Percentiles rank a stretch among this genome's conserved stretches.
These are phyloP conservation scores for Tachysurus vachellii DNA, from an alignment of 2,113 vertebrate genomes.

Conservation along the genomic window DNA sequence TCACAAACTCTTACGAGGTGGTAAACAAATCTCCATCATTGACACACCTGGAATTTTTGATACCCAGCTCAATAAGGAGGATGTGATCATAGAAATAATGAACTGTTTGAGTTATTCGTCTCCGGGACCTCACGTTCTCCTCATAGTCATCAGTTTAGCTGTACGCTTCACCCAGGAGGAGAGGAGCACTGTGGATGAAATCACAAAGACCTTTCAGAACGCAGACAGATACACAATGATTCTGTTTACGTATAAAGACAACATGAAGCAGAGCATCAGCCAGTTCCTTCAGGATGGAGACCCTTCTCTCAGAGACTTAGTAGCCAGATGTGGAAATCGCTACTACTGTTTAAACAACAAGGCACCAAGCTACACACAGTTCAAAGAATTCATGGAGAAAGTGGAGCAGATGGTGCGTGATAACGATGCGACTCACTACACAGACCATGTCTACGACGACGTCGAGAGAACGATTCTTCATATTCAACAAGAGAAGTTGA, in stretches of 20 bases:
- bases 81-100: constrained; percentile 7
- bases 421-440: neutral
- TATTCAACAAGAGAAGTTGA: neutral
- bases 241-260: constrained; percentile 30
- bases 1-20: neutral
- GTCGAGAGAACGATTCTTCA: neutral
- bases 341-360: constrained; percentile 19
- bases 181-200: neutral
- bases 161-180: too few relatives aligned
- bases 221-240: constrained; percentile 22
- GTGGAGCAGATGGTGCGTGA: neutral
- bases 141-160: too few relatives aligned
- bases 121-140: neutral
- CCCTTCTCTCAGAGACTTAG: neutral
- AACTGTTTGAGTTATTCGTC: neutral
- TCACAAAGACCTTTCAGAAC: constrained; percentile 12
- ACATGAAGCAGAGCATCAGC: neutral
- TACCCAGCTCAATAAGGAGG: neutral
- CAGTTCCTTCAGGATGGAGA: neutral
- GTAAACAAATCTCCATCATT: constrained; percentile 20
- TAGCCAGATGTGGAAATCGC: neutral
- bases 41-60: constrained; percentile 30
- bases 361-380: neutral
- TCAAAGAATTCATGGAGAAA: constrained; percentile 29
- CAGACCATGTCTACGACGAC: neutral